Conservation (phyloP, 2,113 vertebrate species). For the Phylloscopus trochilus region DNA sequence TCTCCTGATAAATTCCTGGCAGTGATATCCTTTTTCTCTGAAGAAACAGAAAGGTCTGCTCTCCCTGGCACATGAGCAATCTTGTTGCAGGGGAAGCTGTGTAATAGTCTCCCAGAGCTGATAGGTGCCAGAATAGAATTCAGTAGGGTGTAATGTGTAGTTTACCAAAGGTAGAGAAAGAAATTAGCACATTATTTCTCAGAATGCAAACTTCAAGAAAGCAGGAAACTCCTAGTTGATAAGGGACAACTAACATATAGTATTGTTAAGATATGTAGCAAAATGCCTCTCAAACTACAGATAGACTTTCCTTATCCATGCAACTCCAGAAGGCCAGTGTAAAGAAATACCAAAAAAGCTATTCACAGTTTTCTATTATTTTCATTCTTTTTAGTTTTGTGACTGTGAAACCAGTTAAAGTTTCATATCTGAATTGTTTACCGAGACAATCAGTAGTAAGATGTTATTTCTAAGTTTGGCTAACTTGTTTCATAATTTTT, state of each 20-base stretch:
- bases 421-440: not conserved
- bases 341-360: not conserved
- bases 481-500: not conserved
- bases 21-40: not conserved
- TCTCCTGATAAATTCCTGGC: not conserved
- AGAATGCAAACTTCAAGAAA: not conserved
- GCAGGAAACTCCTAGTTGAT: not conserved
- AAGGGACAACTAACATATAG: not conserved
- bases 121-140: not conserved
- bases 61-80: not conserved
- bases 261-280: not conserved
- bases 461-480: not conserved
- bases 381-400: not conserved
- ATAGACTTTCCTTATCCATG: not conserved
- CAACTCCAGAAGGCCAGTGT: fast-evolving
- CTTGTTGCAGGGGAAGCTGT: not conserved
- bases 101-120: not conserved
- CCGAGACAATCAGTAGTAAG: not conserved
- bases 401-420: not conserved
- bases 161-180: not conserved
- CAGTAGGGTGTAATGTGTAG: not conserved
- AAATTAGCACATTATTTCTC: not conserved
- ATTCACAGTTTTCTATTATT: not conserved
- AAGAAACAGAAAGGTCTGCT: not conserved
- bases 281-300: not conserved